phyloP scores from a whole-genome alignment of 2,888 invertebrate species.

The Apoderus coryli region DNA sequence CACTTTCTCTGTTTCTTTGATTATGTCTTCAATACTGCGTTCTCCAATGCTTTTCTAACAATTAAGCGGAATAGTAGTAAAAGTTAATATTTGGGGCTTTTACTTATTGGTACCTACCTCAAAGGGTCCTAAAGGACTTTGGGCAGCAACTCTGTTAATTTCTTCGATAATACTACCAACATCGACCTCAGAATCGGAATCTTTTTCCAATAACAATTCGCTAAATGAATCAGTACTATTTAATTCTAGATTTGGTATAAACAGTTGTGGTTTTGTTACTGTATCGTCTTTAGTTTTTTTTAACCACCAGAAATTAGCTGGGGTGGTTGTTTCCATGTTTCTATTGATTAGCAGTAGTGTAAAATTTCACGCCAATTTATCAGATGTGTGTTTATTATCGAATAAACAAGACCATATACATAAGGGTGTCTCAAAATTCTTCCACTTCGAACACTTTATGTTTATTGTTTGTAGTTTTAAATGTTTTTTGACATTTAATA shows the following conservation, averaged over 20 bases:
- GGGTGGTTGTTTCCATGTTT: constrained; percentile 26
- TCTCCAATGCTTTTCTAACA: constrained; percentile 33
- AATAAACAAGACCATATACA: too few relatives aligned
- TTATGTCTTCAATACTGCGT: constrained; percentile 42
- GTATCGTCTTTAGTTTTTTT: constrained; percentile 22
- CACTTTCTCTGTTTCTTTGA: constrained; percentile 42
- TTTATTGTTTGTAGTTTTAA: too few relatives aligned
- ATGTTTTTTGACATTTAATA: too few relatives aligned
- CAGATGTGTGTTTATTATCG: too few relatives aligned
- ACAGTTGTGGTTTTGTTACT: constrained; percentile 17
- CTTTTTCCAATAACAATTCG: neutral
- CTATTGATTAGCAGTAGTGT: constrained; percentile 22
- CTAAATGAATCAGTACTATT: neutral
- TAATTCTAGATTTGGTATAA: neutral
- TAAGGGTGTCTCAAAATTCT: too few relatives aligned
- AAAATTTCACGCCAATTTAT: constrained; percentile 5
- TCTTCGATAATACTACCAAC: constrained; percentile 55
- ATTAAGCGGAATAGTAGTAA: too few relatives aligned
- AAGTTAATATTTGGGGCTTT: too few relatives aligned
- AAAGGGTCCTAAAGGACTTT: constrained; percentile 32
- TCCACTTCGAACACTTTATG: too few relatives aligned
- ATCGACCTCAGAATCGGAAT: constrained; percentile 38
- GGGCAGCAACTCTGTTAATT: constrained; percentile 40
- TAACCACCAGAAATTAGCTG: constrained; percentile 29
- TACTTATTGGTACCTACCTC: too few relatives aligned